phyloP scores from a whole-genome alignment of 2,888 invertebrate genomes.

The Cryptops parisi region DNA sequence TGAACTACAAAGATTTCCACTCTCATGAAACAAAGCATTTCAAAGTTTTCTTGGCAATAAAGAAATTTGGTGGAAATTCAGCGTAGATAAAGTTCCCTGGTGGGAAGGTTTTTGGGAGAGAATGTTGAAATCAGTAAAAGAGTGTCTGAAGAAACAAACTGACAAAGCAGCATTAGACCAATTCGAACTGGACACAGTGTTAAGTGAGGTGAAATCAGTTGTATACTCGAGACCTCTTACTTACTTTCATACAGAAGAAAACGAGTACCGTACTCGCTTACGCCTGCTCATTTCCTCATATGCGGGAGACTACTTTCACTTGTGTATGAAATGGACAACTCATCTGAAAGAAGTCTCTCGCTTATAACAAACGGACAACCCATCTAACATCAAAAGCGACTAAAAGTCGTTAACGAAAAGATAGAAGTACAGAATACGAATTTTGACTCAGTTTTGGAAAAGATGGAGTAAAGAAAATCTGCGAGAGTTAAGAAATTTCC shows the following conservation, averaged over 20 bases:
- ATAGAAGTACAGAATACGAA: background rate
- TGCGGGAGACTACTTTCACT: background rate
- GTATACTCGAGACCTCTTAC: background rate
- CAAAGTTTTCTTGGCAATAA: background rate
- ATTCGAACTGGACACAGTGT: background rate
- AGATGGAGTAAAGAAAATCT: background rate
- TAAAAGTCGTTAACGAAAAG: no score
- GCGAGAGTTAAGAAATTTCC: background rate
- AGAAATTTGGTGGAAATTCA: background rate
- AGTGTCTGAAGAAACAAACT: background rate
- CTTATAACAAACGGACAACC: no score
- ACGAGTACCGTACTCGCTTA: background rate
- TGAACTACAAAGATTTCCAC: background rate
- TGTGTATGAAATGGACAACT: background rate
- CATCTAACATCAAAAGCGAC: no score
- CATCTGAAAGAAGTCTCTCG: no score
- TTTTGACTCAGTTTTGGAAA: background rate
- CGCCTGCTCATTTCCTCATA: background rate
- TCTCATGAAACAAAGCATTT: background rate
- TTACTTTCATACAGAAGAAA: background rate
- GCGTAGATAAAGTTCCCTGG: background rate
- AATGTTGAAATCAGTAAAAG: no score
- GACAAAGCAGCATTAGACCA: background rate
- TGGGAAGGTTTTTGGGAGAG: background rate
- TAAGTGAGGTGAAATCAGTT: background rate